phyloP scores from a whole-genome alignment of 2,888 invertebrate species.

The Microdon myrmicae region DNA sequence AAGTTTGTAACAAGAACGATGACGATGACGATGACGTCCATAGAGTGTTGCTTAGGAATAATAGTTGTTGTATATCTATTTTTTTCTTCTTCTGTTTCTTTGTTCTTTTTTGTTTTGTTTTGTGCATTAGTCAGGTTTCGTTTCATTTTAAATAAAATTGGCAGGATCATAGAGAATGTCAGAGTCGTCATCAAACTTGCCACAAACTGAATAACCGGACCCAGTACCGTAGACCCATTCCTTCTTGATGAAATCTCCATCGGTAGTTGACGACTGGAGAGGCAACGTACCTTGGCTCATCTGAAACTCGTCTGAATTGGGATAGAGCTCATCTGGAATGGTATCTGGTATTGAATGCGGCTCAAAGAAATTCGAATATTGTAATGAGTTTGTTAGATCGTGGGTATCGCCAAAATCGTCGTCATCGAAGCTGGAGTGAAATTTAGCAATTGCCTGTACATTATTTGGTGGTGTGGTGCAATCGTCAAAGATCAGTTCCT shows the following conservation, averaged over 20 bases:
- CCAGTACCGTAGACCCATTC: constrained; percentile 65
- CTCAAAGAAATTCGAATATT: constrained; percentile 65
- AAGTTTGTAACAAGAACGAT: too few species aligned
- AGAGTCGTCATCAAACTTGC: constrained; percentile 65
- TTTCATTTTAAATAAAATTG: constrained; percentile 66
- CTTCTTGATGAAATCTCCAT: constrained; percentile 65
- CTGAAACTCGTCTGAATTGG: constrained; percentile 65
- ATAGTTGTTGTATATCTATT: too few species aligned
- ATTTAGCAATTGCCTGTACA: constrained; percentile 65
- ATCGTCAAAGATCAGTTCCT: constrained; percentile 65
- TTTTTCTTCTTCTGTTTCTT: too few species aligned
- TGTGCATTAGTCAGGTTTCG: too few species aligned
- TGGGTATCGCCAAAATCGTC: constrained; percentile 65
- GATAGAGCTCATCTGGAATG: constrained; percentile 65
- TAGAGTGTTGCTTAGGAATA: too few species aligned
- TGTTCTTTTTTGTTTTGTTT: too few species aligned
- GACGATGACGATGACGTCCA: too few species aligned
- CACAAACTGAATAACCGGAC: constrained; percentile 63
- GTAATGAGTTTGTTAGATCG: constrained; percentile 63
- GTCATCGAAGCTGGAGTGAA: constrained; percentile 64
- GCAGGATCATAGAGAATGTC: constrained; percentile 65
- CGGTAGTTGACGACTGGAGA: constrained; percentile 64
- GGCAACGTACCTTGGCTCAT: constrained; percentile 65
- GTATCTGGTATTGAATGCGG: constrained; percentile 65
- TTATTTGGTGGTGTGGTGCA: constrained; percentile 64